A percentile compares a stretch with the other conserved stretches of the same genome.
Evolutionary conservation across 2,797 vertebrate species (phyloP).

Genomic region (Scolopax bukidnonensis): DNA sequence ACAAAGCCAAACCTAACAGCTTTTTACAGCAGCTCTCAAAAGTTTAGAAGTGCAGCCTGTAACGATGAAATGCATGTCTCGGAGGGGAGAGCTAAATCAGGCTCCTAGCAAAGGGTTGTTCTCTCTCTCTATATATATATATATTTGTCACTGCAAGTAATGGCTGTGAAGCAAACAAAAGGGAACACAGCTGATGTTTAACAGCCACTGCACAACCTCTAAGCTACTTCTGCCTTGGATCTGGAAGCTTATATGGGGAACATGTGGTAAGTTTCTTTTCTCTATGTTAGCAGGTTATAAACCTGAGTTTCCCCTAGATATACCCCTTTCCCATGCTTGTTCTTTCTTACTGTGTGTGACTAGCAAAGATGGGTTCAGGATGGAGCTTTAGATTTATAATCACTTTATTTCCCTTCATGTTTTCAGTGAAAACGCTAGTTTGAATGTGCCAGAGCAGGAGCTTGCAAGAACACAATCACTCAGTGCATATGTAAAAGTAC

Average conservation of each 20-base stretch:
- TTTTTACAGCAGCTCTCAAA: conserved; percentile 33
- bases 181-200: neutral
- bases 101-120: conserved; percentile 6
- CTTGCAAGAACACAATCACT: neutral
- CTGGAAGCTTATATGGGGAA: neutral
- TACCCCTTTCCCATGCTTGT: neutral
- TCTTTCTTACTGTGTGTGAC: neutral
- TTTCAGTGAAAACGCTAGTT: neutral
- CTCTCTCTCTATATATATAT: neutral
- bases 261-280: neutral
- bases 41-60: neutral
- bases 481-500: neutral
- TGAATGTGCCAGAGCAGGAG: neutral
- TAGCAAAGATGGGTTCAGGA: neutral
- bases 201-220: neutral
- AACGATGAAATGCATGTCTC: conserved; percentile 31
- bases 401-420: neutral
- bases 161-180: neutral
- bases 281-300: neutral
- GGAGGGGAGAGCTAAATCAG: conserved; percentile 60
- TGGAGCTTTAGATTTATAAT: neutral
- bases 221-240: neutral
- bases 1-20: neutral
- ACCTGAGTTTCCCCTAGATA: neutral
- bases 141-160: conserved; percentile 19